Evolutionary conservation across 1,140 invertebrate species (phyloP).

Genomic region (Bombus difficillimus): DNA sequence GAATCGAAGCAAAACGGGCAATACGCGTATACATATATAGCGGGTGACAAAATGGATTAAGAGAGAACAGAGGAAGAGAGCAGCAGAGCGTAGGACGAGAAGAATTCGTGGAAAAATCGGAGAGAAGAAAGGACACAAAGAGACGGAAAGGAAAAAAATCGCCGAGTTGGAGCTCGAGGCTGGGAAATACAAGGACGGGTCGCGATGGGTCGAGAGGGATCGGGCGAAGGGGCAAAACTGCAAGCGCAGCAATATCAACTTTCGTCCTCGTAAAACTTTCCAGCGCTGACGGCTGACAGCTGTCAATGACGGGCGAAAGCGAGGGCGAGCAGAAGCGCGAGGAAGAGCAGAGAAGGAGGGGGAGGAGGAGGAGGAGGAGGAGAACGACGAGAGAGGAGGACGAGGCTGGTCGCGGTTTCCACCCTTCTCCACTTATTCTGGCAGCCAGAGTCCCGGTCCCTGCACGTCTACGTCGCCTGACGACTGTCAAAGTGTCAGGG

Average conservation of each 20-base stretch:
- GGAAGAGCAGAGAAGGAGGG: conserved; percentile 6
- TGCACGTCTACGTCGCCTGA: conserved; percentile 32
- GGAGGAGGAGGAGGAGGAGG: conserved; percentile 22
- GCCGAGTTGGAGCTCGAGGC: not conserved
- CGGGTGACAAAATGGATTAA: conserved; percentile 35
- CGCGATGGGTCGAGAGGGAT: not conserved
- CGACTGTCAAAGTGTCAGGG: conserved; percentile 69
- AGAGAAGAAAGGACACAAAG: not conserved
- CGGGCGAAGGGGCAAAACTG: conserved; percentile 40
- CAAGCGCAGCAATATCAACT: conserved; percentile 75
- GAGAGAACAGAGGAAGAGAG: conserved; percentile 2
- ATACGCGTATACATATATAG: not conserved
- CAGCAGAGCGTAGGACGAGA: not conserved
- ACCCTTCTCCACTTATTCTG: conserved; percentile 48
- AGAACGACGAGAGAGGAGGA: not conserved
- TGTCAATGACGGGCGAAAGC: conserved; percentile 67
- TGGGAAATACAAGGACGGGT: conserved; percentile 12
- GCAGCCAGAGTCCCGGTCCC: conserved; percentile 28
- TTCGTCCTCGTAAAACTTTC: conserved; percentile 71
- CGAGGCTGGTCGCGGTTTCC: conserved; percentile 62
- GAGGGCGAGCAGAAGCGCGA: not conserved
- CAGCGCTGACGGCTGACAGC: conserved; percentile 78
- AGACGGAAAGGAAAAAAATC: not conserved
- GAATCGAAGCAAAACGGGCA: not conserved
- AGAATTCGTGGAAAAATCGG: not conserved